Percentiles rank a stretch among this genome's conserved stretches.
phyloP scores from a whole-genome alignment of 2,888 invertebrate species.

The Xanthorhoe designata region DNA sequence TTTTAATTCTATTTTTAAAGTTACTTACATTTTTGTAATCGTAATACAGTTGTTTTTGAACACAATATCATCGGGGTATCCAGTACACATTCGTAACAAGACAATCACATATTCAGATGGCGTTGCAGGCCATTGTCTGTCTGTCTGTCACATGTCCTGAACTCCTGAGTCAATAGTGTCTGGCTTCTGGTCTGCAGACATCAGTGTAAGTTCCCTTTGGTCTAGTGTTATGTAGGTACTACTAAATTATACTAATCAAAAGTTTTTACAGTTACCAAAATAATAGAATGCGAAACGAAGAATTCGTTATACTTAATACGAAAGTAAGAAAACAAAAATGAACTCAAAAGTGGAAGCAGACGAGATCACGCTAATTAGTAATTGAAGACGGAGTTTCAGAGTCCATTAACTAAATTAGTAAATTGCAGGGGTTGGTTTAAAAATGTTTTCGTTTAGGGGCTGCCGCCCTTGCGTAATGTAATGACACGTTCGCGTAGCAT shows the following conservation, averaged over 20 bases:
- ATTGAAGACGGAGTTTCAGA: slow-evolving; percentile 52
- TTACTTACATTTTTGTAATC: neutral
- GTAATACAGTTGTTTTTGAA: neutral
- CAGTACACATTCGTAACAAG: neutral
- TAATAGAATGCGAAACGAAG: too few relatives aligned
- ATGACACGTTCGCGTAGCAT: slow-evolving; percentile 8
- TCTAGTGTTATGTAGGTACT: too few relatives aligned
- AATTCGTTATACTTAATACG: too few relatives aligned
- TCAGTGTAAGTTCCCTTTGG: slow-evolving; percentile 3
- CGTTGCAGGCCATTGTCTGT: slow-evolving; percentile 13
- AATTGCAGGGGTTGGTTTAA: slow-evolving; percentile 28
- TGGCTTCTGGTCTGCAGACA: slow-evolving; percentile 9
- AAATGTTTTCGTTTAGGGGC: slow-evolving; percentile 28
- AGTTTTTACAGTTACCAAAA: too few relatives aligned
- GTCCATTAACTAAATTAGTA: slow-evolving; percentile 64
- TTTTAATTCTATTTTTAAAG: too few relatives aligned
- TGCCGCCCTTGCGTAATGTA: slow-evolving; percentile 14
- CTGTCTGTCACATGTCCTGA: slow-evolving; percentile 11
- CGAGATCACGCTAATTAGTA: slow-evolving; percentile 56
- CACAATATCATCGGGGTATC: neutral
- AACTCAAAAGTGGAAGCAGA: slow-evolving; percentile 41
- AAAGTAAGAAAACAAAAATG: slow-evolving; percentile 1
- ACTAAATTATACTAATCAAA: too few relatives aligned
- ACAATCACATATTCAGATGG: slow-evolving; percentile 13
- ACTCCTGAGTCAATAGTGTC: slow-evolving; percentile 8